Evolutionary conservation across 2,113 vertebrate genomes (phyloP), one percentile per base, ranked within the genome.

Genomic region (Thamnophis sirtalis): DNA sequence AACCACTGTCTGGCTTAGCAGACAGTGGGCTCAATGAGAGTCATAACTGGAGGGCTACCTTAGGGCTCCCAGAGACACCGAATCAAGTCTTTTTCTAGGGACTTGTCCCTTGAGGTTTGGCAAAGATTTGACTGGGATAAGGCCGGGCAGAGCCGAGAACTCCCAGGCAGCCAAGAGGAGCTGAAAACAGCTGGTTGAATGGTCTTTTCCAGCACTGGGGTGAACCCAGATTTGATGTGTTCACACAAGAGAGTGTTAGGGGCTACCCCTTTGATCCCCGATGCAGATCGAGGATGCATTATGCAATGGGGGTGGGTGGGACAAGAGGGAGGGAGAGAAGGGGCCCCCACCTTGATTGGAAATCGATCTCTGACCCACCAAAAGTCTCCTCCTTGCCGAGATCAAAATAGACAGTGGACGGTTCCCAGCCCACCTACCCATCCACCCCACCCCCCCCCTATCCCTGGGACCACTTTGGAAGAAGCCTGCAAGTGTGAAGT

Each of bases 381-480:
- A 54, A 13, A 43, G 86, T 0, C 49, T 90, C 54, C 92, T 93
- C 94, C 95, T 94, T 88, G 85, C 92, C 86, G 95, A 95, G 93
- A 95, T 86, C 87, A 91, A 94, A 94, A 95, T 93, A 94, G 5
- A 93, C 93, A 91, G 63, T 92, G 84, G 90, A 85, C 19, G 58
- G 94, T 93, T 93, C 92, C 58, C 88, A 94, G 80, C 93, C 93
- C 93, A 17, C 73, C 87, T 21, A 56, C 84, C 91, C 84, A 90
- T 26, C 58, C 22, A 8, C 43, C 43, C 43, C 43, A 3, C 2
- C 43, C 60, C 60, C 91, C 60, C 60, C 91, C 85, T 26, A 10
- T 26, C 58, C 58, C 9, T 4, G 24, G 8, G 90, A 93, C 90
- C 86, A 17, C 88, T 58, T 54, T 91, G 0, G 26, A 94, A 94